Evolutionary conservation across 2,113 vertebrate genomes (phyloP), one percentile per base, ranked within the genome.

Genomic region (Thomomys bottae): DNA sequence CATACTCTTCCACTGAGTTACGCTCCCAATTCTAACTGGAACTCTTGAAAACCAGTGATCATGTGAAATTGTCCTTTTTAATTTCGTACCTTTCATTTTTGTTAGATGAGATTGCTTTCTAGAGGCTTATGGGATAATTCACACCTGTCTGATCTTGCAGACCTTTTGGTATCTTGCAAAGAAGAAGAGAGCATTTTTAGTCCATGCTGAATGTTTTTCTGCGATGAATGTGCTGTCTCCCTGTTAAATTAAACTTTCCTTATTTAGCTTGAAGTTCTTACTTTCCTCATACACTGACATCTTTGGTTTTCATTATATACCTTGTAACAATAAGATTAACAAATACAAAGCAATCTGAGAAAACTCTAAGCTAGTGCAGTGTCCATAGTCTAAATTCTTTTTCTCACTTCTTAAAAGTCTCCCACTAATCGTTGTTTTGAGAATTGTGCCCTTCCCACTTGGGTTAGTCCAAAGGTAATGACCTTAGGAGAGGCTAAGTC

Each of bases 351-450:
- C 20, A 88, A 20, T 59, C 45, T 61, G 81, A 63, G 42, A 78
- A 93, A 91, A 94, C 49, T 83, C 49, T 4, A 3, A 15, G 49
- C 17, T 54, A 54, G 49, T 20, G 49, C 49, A 54, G 0, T 92
- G 91, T 82, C 30, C 4, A 36, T 9, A 78, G 70, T 10, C 83
- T 90, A 32, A 73, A 71, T 86, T 86, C 36, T 20, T 87, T 90
- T 78, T 79, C 8, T 67, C 11, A 21, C 86, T 87, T 88, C 79
- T 21, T 54, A 67, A 92, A 88, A 78, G 34, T 79, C n/a, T 59
- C 36, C 18, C 24, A 23, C 78, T 54, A 86, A 79, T 76, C 42
- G 4, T 9, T 80, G 36, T 36, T 49, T 72, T 67, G 34, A 42
- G 30, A 64, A 34, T 21, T 57, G 26, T 87, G 18, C 68, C 36